These are phyloP conservation scores for Hyposmocoma kahamanoa DNA, from an alignment of 1,140 invertebrate species.

Conservation along the genomic window DNA sequence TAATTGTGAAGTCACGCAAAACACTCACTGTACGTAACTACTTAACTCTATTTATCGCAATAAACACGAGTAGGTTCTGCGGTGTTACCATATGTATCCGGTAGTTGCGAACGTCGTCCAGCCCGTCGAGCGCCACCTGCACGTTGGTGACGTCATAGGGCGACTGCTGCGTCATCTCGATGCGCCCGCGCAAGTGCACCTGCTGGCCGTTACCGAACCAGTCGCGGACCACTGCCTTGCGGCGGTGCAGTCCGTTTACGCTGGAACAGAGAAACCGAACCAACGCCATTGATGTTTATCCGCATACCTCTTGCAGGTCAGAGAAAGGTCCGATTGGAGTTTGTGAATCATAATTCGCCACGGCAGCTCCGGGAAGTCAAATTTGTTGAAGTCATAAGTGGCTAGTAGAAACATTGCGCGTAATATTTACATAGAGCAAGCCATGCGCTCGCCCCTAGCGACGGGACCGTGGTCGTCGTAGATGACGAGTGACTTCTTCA, in stretches of 20 bases:
- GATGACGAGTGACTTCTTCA: constrained; percentile 90
- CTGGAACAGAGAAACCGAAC: too few species aligned
- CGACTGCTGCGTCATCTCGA: constrained; percentile 89
- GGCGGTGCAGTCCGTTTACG: constrained; percentile 81
- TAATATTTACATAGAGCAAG: constrained; percentile 89
- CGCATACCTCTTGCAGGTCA: too few species aligned
- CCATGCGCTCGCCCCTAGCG: constrained; percentile 89
- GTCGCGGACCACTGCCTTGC: constrained; percentile 89
- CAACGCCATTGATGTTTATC: too few species aligned
- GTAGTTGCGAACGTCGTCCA: constrained; percentile 82
- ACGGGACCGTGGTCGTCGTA: constrained; percentile 91
- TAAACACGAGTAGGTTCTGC: background rate
- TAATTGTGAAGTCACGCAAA: too few species aligned
- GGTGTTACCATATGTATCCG: constrained; percentile 85
- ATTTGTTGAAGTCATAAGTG: too few species aligned
- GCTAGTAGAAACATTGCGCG: too few species aligned
- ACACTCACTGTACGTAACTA: too few species aligned
- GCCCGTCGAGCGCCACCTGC: constrained; percentile 84
- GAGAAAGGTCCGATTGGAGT: too few species aligned
- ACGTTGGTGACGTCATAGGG: constrained; percentile 89
- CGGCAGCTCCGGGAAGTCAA: too few species aligned
- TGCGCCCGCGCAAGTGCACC: constrained; percentile 79
- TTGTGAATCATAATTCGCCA: too few species aligned
- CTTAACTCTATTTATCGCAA: too few species aligned
- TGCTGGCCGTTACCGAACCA: constrained; percentile 88